Conservation (phyloP, 2,888 invertebrate genomes). For the Phorcus lineatus region DNA sequence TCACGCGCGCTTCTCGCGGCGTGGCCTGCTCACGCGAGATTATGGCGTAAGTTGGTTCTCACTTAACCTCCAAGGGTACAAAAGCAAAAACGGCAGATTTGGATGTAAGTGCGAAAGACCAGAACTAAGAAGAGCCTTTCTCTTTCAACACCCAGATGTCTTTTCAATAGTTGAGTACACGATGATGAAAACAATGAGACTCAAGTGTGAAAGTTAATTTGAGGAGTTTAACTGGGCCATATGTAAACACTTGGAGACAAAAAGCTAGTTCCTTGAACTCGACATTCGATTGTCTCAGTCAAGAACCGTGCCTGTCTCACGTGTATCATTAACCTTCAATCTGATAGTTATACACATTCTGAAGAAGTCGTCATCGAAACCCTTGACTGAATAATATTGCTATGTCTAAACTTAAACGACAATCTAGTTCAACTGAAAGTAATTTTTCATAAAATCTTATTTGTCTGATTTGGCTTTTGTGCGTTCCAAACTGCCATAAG, state of each 20-base stretch:
- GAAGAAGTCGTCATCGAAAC: too few species aligned
- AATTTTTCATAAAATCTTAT: too few species aligned
- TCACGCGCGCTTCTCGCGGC: constrained; percentile 6
- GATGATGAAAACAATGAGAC: background rate
- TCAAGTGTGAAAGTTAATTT: background rate
- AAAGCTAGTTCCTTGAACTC: background rate
- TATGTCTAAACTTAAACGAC: too few species aligned
- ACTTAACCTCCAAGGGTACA: background rate
- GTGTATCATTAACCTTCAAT: too few species aligned
- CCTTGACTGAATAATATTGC: too few species aligned
- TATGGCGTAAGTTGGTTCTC: constrained; percentile 9
- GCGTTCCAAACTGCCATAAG: too few species aligned
- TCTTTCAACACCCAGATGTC: background rate
- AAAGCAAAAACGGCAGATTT: constrained; percentile 1
- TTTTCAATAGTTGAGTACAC: background rate
- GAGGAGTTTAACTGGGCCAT: background rate
- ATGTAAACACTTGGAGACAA: background rate
- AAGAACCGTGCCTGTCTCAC: too few species aligned
- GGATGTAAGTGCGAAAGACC: background rate
- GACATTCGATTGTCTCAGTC: too few species aligned
- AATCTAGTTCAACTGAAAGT: too few species aligned
- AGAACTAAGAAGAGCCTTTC: background rate
- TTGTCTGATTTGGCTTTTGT: too few species aligned
- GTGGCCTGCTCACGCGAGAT: constrained; percentile 11
- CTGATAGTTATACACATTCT: too few species aligned